Conservation (phyloP, 2,797 vertebrate genomes). For the Rhinophrynus dorsalis region DNA sequence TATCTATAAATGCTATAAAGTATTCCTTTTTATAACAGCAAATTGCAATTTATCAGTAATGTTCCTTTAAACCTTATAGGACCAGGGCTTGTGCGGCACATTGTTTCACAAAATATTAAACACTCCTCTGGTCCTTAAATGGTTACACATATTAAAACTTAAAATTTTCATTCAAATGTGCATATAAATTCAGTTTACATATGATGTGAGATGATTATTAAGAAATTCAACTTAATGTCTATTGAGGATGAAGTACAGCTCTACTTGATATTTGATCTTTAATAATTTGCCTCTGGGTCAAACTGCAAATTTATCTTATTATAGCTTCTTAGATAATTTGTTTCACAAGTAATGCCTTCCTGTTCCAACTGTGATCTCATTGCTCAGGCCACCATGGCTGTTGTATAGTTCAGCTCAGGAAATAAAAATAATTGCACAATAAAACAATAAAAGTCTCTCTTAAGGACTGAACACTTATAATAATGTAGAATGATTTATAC, state of each 20-base stretch:
- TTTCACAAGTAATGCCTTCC: constrained; percentile 12
- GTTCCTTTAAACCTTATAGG: too few relatives aligned
- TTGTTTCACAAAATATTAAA: too few relatives aligned
- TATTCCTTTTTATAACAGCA: too few relatives aligned
- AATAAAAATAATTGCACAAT: neutral
- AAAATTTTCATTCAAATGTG: too few relatives aligned
- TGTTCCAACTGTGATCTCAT: constrained; percentile 11
- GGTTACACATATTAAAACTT: too few relatives aligned
- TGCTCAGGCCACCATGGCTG: constrained; percentile 24
- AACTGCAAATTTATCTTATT: constrained; percentile 30
- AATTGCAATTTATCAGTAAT: too few relatives aligned
- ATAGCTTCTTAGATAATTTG: constrained; percentile 25
- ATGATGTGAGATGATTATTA: neutral
- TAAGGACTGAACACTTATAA: neutral
- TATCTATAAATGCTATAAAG: too few relatives aligned
- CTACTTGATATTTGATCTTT: constrained; percentile 11
- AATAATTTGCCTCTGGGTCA: constrained; percentile 23
- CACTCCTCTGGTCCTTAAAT: too few relatives aligned
- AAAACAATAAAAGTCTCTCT: neutral
- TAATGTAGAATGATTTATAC: constrained; percentile 6
- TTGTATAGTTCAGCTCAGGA: constrained; percentile 1
- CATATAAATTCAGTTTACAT: neutral
- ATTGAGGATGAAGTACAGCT: neutral
- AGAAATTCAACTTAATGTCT: constrained; percentile 5
- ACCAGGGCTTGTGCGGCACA: too few relatives aligned